Percentiles rank a stretch among this genome's conserved stretches.
These are phyloP conservation scores for Sebastes glaucus DNA, from an alignment of 2,797 vertebrate genomes.

Conservation along the genomic window DNA sequence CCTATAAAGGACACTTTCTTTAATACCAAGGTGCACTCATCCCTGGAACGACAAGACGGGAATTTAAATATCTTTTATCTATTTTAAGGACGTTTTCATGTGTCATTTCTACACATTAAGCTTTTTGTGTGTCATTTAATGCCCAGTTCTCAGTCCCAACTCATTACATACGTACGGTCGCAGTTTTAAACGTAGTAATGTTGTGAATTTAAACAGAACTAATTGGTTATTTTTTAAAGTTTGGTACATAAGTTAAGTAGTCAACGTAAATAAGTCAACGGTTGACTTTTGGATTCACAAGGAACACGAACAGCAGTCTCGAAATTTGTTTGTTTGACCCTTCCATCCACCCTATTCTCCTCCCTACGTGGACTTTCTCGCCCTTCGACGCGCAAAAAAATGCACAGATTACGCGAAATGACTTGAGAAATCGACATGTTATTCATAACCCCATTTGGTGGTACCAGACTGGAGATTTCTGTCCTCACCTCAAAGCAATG, in stretches of 20 bases:
- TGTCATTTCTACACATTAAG: too few relatives aligned
- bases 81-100: background rate
- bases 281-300: background rate
- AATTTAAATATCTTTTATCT: too few relatives aligned
- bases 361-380: background rate
- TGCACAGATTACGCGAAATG: background rate
- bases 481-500: background rate
- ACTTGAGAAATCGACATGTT: background rate
- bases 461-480: background rate
- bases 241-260: rapidly evolving
- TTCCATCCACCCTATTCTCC: background rate
- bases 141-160: too few relatives aligned
- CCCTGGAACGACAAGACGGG: background rate
- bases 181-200: background rate
- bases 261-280: background rate
- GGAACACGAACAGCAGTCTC: too few relatives aligned
- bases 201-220: background rate
- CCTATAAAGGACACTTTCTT: background rate
- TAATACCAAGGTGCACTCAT: background rate
- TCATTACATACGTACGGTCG: background rate
- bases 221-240: background rate
- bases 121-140: background rate
- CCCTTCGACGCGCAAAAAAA: background rate
- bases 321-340: background rate
- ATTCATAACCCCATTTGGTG: background rate